These are phyloP conservation scores for Catharus bicknelli DNA, from an alignment of 2,113 vertebrate genomes.

Conservation along the genomic window DNA sequence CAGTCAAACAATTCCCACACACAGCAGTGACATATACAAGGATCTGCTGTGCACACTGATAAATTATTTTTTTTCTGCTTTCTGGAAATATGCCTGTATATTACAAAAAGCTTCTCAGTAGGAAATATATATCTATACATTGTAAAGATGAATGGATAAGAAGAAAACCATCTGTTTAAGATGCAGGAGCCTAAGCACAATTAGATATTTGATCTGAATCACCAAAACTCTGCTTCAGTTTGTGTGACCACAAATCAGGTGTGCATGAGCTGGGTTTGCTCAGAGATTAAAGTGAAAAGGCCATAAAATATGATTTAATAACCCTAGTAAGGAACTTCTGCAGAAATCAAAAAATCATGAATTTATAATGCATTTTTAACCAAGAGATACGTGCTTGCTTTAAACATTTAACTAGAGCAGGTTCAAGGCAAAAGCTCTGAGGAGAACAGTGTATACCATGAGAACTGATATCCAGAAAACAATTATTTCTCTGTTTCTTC, in stretches of 20 bases:
- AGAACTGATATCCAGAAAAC: not conserved
- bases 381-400: not conserved
- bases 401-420: not conserved
- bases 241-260: not conserved
- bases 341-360: not conserved
- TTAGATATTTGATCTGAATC: not conserved
- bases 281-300: not conserved
- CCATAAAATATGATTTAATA: not conserved
- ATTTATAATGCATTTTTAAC: not conserved
- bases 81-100: not conserved
- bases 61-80: not conserved
- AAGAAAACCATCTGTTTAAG: not conserved
- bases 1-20: not conserved
- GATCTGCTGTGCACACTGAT: not conserved
- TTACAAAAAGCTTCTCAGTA: not conserved
- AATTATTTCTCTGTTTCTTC: not conserved
- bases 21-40: not conserved
- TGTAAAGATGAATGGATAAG: not conserved
- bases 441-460: not conserved
- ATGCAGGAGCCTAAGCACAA: not conserved
- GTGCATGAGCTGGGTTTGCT: not conserved
- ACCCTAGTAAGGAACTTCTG: not conserved
- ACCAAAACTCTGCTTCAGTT: not conserved
- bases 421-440: not conserved
- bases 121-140: not conserved